A percentile compares a stretch with the other conserved stretches of the same genome.
These are phyloP conservation scores for Falco berigora DNA, from an alignment of 2,797 vertebrate genomes.

Conservation along the genomic window DNA sequence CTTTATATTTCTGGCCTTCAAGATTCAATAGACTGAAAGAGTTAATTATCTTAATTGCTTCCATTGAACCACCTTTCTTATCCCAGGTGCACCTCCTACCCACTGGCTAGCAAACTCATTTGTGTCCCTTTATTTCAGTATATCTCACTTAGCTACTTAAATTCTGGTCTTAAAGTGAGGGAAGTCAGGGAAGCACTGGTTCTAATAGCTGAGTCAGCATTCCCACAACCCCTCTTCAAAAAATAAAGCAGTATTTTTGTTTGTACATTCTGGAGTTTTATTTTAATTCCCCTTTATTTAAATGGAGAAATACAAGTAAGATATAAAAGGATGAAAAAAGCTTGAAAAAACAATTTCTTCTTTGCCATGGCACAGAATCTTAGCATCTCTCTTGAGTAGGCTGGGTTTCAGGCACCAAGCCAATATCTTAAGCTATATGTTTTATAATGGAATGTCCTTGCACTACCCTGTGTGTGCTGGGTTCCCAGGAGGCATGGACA, in stretches of 20 bases:
- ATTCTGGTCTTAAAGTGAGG: not conserved
- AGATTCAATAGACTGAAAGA: not conserved
- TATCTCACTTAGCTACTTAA: slow-evolving; percentile 1
- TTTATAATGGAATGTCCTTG: not conserved
- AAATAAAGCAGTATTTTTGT: slow-evolving; percentile 64
- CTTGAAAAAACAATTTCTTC: not conserved
- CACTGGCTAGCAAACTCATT: not conserved
- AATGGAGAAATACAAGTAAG: not conserved
- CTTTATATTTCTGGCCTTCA: not conserved
- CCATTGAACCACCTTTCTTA: not conserved
- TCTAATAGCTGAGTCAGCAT: slow-evolving; percentile 57
- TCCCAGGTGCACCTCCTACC: not conserved
- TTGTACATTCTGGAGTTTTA: slow-evolving; percentile 38
- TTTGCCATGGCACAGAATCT: not conserved
- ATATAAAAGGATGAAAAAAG: not conserved
- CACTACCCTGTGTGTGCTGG: not conserved
- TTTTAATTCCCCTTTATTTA: slow-evolving; percentile 48
- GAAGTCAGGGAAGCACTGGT: not conserved
- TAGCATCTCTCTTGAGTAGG: not conserved
- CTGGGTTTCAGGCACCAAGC: not conserved
- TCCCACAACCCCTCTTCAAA: slow-evolving; percentile 59
- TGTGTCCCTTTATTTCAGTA: not conserved
- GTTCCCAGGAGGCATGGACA: not conserved
- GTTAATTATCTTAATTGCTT: not conserved
- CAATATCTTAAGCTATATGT: not conserved